Percentiles rank a stretch among this genome's conserved stretches.
Conservation (phyloP, 2,797 vertebrate genomes). For the Melanotaenia maccullochi region DNA sequence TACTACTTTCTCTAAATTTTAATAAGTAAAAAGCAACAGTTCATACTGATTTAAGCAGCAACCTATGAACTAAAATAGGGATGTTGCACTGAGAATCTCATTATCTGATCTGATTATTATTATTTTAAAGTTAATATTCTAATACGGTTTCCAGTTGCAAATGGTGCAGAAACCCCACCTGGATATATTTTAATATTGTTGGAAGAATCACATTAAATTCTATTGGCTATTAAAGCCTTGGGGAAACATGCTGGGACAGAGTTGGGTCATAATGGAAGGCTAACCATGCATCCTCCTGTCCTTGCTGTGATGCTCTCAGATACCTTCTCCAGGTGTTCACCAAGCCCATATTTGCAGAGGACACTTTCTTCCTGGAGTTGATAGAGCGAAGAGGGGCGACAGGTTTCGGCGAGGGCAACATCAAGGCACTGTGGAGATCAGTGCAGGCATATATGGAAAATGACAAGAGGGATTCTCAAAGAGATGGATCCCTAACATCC, state of each 20-base stretch:
- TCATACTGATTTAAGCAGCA: neutral
- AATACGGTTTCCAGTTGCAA: neutral
- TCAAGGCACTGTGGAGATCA: slow-evolving; percentile 91
- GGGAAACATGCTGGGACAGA: neutral
- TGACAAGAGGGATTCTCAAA: slow-evolving; percentile 37
- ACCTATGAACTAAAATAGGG: slow-evolving; percentile 6
- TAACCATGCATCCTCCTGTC: neutral
- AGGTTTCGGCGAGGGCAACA: slow-evolving; percentile 94
- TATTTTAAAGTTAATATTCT: neutral
- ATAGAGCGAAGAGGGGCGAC: slow-evolving; percentile 90
- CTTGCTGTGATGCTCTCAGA: slow-evolving; percentile 48
- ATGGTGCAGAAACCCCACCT: neutral
- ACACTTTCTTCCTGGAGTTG: slow-evolving; percentile 95
- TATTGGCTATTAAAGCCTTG: neutral
- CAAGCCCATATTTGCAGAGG: slow-evolving; percentile 90
- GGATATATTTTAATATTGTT: neutral
- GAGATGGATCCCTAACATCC: slow-evolving; percentile 18
- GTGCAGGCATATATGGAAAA: slow-evolving; percentile 88
- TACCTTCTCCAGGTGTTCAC: slow-evolving; percentile 95
- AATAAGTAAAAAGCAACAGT: neutral
- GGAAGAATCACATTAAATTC: neutral
- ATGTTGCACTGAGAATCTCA: neutral
- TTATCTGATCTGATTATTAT: neutral
- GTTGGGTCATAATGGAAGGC: neutral
- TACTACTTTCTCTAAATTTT: neutral